These are phyloP conservation scores for Aporrectodea caliginosa DNA, from an alignment of 1,140 invertebrate genomes.

Conservation along the genomic window DNA sequence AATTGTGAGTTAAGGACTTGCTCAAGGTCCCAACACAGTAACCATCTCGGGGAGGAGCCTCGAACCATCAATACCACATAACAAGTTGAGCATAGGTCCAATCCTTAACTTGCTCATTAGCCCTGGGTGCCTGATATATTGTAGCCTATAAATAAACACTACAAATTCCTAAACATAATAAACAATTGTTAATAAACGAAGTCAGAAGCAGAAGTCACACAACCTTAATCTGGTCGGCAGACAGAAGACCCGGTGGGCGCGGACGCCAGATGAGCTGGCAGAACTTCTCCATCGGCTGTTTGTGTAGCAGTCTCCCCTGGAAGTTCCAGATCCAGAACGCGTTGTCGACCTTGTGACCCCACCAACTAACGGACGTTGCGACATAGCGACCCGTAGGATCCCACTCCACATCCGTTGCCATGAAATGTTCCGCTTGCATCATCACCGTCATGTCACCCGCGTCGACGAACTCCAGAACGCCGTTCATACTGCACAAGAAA, in stretches of 20 bases:
- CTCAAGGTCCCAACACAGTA: too few relatives aligned
- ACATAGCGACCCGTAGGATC: constrained; percentile 98
- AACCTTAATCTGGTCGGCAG: constrained; percentile 62
- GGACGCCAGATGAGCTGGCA: constrained; percentile 95
- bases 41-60: too few relatives aligned
- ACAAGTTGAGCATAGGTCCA: too few relatives aligned
- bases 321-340: constrained; percentile 97
- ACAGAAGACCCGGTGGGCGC: constrained; percentile 78
- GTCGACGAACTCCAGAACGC: constrained; percentile 90
- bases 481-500: constrained; percentile 66
- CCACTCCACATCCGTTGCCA: constrained; percentile 95
- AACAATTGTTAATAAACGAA: too few relatives aligned
- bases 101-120: too few relatives aligned
- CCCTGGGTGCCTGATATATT: too few relatives aligned
- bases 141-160: too few relatives aligned
- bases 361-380: constrained; percentile 86
- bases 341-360: constrained; percentile 93
- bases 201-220: too few relatives aligned
- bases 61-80: too few relatives aligned
- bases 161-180: too few relatives aligned
- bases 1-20: too few relatives aligned
- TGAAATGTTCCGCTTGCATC: constrained; percentile 87
- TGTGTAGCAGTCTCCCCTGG: constrained; percentile 75
- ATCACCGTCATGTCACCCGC: constrained; percentile 91
- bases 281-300: constrained; percentile 84